Percentiles rank a stretch among this genome's conserved stretches.
Evolutionary conservation across 1,140 invertebrate genomes (phyloP).

Genomic region (Drosophila guanche): DNA sequence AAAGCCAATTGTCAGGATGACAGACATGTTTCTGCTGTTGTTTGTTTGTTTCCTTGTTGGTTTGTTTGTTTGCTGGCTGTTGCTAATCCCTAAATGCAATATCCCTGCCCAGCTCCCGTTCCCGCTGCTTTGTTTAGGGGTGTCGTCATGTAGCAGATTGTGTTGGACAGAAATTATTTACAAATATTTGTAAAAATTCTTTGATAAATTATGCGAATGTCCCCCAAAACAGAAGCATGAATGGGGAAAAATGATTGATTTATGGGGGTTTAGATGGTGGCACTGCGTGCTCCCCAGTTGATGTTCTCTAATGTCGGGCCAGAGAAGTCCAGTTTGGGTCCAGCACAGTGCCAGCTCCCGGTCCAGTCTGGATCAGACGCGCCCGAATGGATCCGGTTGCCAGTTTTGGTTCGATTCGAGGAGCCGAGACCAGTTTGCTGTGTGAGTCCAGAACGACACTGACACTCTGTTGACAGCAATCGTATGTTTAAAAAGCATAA

Average conservation of each 20-base stretch:
- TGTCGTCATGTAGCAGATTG: conserved; percentile 74
- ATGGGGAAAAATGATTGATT: conserved; percentile 75
- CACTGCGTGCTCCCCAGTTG: conserved; percentile 7
- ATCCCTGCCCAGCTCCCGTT: background rate
- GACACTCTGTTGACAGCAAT: conserved; percentile 78
- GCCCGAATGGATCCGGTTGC: conserved; percentile 40
- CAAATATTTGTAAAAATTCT: conserved; percentile 76
- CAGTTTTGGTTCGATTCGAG: conserved; percentile 29
- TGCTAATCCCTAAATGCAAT: conserved; percentile 64
- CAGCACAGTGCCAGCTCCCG: conserved; percentile 10
- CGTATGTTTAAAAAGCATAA: conserved; percentile 82
- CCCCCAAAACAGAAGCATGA: background rate
- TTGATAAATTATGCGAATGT: conserved; percentile 64
- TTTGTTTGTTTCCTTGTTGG: conserved; percentile 36
- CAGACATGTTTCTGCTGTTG: conserved; percentile 64
- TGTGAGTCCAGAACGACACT: conserved; percentile 38
- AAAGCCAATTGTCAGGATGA: conserved; percentile 76
- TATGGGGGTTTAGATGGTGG: conserved; percentile 44
- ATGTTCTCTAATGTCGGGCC: conserved; percentile 52
- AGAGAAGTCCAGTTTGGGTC: conserved; percentile 37
- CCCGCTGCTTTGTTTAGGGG: conserved; percentile 5
- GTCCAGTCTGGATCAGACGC: conserved; percentile 11
- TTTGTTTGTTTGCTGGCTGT: conserved; percentile 54
- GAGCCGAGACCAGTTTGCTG: conserved; percentile 22
- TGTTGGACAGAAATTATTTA: conserved; percentile 69